These are phyloP conservation scores for Aelia acuminata DNA, from an alignment of 2,888 invertebrate species.

Conservation along the genomic window DNA sequence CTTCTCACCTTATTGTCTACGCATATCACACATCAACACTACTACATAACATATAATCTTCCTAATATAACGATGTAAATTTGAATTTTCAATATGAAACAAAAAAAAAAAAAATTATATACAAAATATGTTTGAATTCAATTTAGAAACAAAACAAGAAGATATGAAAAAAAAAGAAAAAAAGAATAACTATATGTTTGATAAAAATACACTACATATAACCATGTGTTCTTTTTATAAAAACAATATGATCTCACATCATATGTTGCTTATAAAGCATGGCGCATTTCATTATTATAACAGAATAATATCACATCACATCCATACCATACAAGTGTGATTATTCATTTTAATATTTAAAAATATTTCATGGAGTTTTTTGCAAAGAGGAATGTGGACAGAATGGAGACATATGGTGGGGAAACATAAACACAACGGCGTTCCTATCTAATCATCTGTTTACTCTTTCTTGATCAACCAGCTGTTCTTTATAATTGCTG, in stretches of 20 bases:
- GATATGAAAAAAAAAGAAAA: background rate
- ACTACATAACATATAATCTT: background rate
- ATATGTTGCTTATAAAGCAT: background rate
- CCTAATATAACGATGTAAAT: background rate
- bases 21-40: background rate
- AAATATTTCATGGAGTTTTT: background rate
- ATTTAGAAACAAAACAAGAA: too few relatives aligned
- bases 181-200: background rate
- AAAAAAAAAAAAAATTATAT: background rate
- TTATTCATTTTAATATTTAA: background rate
- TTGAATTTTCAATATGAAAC: background rate
- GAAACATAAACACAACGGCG: background rate
- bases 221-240: background rate
- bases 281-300: background rate
- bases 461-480: background rate
- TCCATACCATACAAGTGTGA: background rate
- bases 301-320: background rate
- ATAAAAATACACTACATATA: background rate
- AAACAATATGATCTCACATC: background rate
- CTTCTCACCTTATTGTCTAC: background rate
- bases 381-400: background rate
- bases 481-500: background rate
- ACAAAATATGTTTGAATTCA: background rate
- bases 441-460: background rate
- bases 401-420: constrained; percentile 1